Evolutionary conservation across 1,140 invertebrate genomes (phyloP).

Genomic region (Zaprionus vittiger): DNA sequence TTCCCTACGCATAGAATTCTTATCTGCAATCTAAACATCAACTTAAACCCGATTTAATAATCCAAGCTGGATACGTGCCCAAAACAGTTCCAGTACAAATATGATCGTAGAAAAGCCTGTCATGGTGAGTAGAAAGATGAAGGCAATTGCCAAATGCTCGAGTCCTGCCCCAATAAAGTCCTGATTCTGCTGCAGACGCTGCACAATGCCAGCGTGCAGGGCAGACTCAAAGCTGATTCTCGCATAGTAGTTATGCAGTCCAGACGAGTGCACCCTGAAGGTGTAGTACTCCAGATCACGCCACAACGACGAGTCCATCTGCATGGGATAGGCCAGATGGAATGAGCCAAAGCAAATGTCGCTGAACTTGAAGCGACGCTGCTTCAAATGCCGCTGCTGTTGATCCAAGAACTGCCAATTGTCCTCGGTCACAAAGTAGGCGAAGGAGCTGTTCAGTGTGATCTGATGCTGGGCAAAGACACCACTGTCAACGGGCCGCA

Average conservation of each 20-base stretch:
- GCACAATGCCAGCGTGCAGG: slow-evolving; percentile 59
- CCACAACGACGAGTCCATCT: slow-evolving; percentile 71
- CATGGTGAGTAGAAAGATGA: slow-evolving; percentile 60
- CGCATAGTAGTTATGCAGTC: slow-evolving; percentile 66
- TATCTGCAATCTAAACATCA: neutral
- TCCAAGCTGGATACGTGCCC: neutral
- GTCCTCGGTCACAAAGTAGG: slow-evolving; percentile 72
- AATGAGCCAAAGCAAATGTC: slow-evolving; percentile 72
- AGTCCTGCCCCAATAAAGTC: slow-evolving; percentile 64
- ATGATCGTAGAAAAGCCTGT: slow-evolving; percentile 31
- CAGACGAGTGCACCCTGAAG: slow-evolving; percentile 65
- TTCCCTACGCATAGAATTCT: too few relatives aligned
- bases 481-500: slow-evolving; percentile 61
- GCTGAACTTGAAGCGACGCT: slow-evolving; percentile 64
- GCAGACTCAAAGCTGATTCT: slow-evolving; percentile 66
- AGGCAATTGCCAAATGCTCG: slow-evolving; percentile 61
- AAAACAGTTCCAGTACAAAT: slow-evolving; percentile 48
- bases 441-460: slow-evolving; percentile 64
- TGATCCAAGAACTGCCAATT: slow-evolving; percentile 69
- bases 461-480: slow-evolving; percentile 61
- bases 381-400: slow-evolving; percentile 67
- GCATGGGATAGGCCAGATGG: slow-evolving; percentile 69
- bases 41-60: neutral
- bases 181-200: slow-evolving; percentile 45
- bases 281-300: slow-evolving; percentile 70